Conservation (phyloP, 1,140 invertebrate species). For the Eufriesea mexicana region DNA sequence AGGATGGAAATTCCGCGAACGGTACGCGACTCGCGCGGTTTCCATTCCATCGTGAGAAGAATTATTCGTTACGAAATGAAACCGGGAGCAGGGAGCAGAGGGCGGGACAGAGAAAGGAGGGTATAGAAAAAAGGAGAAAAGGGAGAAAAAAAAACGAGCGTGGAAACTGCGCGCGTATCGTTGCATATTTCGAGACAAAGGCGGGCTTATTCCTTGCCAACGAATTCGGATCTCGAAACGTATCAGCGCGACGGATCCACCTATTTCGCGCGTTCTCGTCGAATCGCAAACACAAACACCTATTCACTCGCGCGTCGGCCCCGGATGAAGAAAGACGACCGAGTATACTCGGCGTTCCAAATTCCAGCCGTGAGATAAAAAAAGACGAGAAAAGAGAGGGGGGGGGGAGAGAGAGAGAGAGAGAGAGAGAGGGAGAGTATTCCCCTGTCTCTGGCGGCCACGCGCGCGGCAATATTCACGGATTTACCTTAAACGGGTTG, state of each 20-base stretch:
- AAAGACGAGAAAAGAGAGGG: not conserved
- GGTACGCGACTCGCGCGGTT: not conserved
- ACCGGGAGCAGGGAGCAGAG: not conserved
- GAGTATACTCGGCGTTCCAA: not conserved
- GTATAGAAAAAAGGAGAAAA: not conserved
- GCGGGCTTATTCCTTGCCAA: constrained; percentile 43
- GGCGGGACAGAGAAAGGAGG: not conserved
- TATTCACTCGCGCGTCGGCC: constrained; percentile 9
- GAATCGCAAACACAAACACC: constrained; percentile 40
- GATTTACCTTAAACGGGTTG: constrained; percentile 58
- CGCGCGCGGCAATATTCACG: constrained; percentile 53
- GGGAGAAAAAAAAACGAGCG: not conserved
- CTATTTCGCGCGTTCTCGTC: constrained; percentile 41
- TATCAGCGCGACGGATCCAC: constrained; percentile 26
- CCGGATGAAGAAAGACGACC: not conserved
- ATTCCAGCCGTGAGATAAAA: constrained; percentile 35
- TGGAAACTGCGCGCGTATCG: constrained; percentile 3
- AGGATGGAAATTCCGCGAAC: not conserved
- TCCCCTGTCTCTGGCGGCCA: not conserved
- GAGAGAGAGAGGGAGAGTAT: not conserved
- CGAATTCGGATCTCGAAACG: constrained; percentile 28
- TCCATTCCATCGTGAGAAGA: constrained; percentile 30
- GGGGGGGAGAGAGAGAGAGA: no score
- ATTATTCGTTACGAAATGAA: constrained; percentile 45
- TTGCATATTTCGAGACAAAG: constrained; percentile 53